phyloP scores from a whole-genome alignment of 2,797 vertebrate genomes.

The Acanthopagrus latus region DNA sequence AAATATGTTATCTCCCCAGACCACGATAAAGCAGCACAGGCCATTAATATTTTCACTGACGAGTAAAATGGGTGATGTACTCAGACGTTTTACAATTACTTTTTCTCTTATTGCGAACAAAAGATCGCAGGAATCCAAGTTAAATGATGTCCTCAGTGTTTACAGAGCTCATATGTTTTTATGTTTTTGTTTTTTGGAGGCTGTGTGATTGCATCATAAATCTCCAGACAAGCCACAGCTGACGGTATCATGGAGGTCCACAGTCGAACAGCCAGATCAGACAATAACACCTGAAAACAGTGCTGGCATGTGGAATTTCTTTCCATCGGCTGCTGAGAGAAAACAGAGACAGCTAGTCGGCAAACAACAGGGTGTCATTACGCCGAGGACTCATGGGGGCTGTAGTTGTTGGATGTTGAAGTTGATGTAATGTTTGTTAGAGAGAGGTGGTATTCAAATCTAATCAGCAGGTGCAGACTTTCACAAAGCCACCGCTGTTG shows the following conservation, averaged over 20 bases:
- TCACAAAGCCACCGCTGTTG: neutral
- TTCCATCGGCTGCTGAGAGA: constrained; percentile 20
- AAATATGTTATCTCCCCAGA: constrained; percentile 46
- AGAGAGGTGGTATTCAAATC: neutral
- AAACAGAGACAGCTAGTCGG: constrained; percentile 18
- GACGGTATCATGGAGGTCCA: constrained; percentile 42
- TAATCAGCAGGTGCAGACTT: neutral
- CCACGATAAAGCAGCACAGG: constrained; percentile 16
- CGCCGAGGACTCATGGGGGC: constrained; percentile 7
- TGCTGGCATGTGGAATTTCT: constrained; percentile 39
- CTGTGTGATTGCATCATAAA: constrained; percentile 55
- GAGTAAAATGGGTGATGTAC: constrained; percentile 13
- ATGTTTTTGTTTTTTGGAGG: too few relatives aligned
- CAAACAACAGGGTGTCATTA: neutral
- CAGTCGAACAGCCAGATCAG: constrained; percentile 44
- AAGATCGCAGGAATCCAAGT: constrained; percentile 30
- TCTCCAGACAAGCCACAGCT: constrained; percentile 38
- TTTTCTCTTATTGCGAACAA: constrained; percentile 10
- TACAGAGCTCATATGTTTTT: constrained; percentile 15
- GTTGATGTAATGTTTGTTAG: neutral
- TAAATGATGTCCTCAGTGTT: constrained; percentile 34
- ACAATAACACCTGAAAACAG: constrained; percentile 34
- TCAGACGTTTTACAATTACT: constrained; percentile 31
- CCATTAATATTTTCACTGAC: constrained; percentile 46
- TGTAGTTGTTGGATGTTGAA: constrained; percentile 1